Conservation (phyloP, 2,888 invertebrate species). For the Acanthopleura granulata region DNA sequence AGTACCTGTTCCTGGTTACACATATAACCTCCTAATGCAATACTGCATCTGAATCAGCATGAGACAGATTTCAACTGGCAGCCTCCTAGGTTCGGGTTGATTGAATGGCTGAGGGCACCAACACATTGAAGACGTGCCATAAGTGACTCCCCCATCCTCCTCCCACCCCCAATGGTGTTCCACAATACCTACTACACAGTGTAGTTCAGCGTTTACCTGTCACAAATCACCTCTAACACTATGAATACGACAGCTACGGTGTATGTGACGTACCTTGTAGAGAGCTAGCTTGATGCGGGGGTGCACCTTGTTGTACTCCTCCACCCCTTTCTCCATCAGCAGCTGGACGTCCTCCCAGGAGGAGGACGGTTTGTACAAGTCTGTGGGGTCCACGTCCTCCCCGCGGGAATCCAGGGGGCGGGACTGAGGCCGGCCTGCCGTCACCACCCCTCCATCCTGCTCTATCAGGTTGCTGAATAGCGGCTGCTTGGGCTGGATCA, state of each 20-base stretch:
- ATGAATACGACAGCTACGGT: neutral
- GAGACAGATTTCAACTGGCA: too few relatives aligned
- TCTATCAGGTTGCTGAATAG: constrained; percentile 66
- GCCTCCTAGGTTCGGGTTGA: too few relatives aligned
- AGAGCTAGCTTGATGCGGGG: constrained; percentile 65
- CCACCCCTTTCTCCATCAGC: constrained; percentile 62
- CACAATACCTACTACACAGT: neutral
- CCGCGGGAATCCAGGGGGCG: constrained; percentile 52
- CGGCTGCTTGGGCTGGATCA: constrained; percentile 55
- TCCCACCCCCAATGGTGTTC: too few relatives aligned
- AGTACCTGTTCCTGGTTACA: too few relatives aligned
- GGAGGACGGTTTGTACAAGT: constrained; percentile 55
- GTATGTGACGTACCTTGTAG: constrained; percentile 61
- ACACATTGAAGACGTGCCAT: too few relatives aligned
- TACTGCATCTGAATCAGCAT: too few relatives aligned
- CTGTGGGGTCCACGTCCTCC: constrained; percentile 61
- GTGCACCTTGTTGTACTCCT: constrained; percentile 68
- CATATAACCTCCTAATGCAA: too few relatives aligned
- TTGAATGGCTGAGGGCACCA: too few relatives aligned
- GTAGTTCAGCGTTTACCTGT: neutral
- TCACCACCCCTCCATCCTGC: constrained; percentile 66
- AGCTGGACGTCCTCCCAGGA: constrained; percentile 42
- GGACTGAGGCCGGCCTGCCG: constrained; percentile 62
- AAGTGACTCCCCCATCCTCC: too few relatives aligned
- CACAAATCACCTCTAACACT: neutral